Conservation (phyloP, 1,140 invertebrate genomes). For the Babylonia areolata region DNA sequence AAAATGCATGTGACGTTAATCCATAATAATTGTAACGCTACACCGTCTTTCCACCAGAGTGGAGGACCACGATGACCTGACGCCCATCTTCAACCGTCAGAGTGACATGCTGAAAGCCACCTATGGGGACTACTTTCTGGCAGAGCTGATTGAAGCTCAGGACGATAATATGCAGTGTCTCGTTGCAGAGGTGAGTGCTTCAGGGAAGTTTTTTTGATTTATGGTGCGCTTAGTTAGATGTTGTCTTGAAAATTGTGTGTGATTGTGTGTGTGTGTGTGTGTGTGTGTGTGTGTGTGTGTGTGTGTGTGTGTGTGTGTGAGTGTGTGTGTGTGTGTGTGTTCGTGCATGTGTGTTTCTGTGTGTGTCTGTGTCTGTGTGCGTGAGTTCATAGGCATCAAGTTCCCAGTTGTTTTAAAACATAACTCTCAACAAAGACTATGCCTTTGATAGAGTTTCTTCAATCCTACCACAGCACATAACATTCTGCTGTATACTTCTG, state of each 20-base stretch:
- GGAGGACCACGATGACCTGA: conserved; percentile 85
- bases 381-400: no score
- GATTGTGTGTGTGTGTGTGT: neutral
- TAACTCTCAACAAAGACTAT: no score
- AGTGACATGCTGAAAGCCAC: conserved; percentile 77
- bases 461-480: neutral
- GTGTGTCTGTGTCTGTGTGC: no score
- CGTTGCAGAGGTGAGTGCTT: conserved; percentile 72
- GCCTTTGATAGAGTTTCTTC: no score
- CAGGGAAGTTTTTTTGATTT: neutral
- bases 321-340: no score
- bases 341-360: no score
- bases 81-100: conserved; percentile 81
- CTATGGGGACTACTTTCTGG: conserved; percentile 85
- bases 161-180: conserved; percentile 76
- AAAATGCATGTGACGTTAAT: no score
- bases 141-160: conserved; percentile 82
- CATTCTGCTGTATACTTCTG: neutral
- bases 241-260: neutral
- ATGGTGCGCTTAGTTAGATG: neutral
- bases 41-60: conserved; percentile 78
- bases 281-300: no score
- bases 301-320: no score
- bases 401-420: no score
- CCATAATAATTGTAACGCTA: no score